phyloP scores from a whole-genome alignment of 1,140 invertebrate genomes.

The Micrasema minimum region DNA sequence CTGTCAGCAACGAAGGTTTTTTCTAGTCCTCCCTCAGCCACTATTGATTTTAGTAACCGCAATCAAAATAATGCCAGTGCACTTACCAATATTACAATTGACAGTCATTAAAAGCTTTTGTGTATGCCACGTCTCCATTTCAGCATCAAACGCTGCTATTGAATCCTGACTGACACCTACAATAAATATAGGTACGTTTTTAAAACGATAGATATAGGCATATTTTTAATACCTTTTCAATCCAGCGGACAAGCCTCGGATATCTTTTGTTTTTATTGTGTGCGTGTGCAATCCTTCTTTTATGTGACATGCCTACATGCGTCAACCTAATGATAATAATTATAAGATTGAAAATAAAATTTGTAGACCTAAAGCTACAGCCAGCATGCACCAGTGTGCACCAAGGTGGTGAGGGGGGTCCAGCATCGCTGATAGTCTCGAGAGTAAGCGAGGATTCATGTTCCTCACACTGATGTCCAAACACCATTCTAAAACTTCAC shows the following conservation, averaged over 20 bases:
- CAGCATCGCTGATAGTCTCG: slow-evolving; percentile 71
- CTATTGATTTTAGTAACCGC: no score
- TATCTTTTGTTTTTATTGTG: no score
- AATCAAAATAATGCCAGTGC: not conserved
- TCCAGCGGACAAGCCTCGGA: no score
- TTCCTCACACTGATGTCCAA: slow-evolving; percentile 58
- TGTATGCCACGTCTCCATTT: slow-evolving; percentile 59
- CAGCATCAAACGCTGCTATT: slow-evolving; percentile 57
- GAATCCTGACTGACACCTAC: slow-evolving; percentile 58
- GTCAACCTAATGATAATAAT: no score
- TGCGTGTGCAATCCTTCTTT: no score
- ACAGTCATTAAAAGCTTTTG: slow-evolving; percentile 57
- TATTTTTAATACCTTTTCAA: no score
- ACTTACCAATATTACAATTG: slow-evolving; percentile 59
- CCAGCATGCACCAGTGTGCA: slow-evolving; percentile 85
- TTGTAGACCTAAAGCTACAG: slow-evolving; percentile 73
- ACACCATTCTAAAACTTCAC: slow-evolving; percentile 58
- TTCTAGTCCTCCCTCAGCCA: no score
- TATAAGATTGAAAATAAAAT: not conserved
- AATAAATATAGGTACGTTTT: slow-evolving; percentile 9
- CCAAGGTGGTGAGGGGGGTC: slow-evolving; percentile 84
- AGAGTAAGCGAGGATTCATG: slow-evolving; percentile 64
- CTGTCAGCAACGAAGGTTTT: no score
- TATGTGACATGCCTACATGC: no score
- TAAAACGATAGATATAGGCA: no score